A percentile compares a stretch with the other conserved stretches of the same genome.
Conservation (phyloP, 1,140 invertebrate species). For the Nomia melanderi region DNA sequence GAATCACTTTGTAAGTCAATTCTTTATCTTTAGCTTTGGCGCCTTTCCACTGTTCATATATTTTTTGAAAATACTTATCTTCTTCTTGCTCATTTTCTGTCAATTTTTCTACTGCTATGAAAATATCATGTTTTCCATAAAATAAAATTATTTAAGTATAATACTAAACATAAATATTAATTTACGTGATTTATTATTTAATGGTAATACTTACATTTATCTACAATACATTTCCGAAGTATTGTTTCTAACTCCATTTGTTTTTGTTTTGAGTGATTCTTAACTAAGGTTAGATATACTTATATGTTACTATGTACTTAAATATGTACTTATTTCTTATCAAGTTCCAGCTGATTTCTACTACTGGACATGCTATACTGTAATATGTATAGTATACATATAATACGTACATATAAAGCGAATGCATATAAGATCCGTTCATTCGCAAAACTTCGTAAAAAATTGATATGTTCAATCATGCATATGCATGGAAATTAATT, state of each 20-base stretch:
- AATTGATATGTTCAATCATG: neutral
- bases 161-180: neutral
- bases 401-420: neutral
- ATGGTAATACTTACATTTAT: slow-evolving; percentile 50
- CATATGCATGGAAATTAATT: too few relatives aligned
- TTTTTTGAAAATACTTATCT: slow-evolving; percentile 81
- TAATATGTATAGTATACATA: too few relatives aligned
- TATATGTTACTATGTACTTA: neutral
- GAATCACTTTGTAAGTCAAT: slow-evolving; percentile 82
- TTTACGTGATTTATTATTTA: neutral
- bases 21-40: slow-evolving; percentile 75
- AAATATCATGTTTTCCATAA: neutral
- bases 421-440: neutral
- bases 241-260: slow-evolving; percentile 59
- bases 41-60: slow-evolving; percentile 83
- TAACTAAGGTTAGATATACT: slow-evolving; percentile 32
- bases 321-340: too few relatives aligned
- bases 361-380: too few relatives aligned
- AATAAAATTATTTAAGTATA: neutral
- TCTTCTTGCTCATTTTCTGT: slow-evolving; percentile 75
- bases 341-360: neutral
- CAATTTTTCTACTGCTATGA: slow-evolving; percentile 62
- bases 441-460: neutral
- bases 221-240: slow-evolving; percentile 40
- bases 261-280: slow-evolving; percentile 6